phyloP scores from a whole-genome alignment of 2,113 vertebrate species.

The Pseudorasbora parva region DNA sequence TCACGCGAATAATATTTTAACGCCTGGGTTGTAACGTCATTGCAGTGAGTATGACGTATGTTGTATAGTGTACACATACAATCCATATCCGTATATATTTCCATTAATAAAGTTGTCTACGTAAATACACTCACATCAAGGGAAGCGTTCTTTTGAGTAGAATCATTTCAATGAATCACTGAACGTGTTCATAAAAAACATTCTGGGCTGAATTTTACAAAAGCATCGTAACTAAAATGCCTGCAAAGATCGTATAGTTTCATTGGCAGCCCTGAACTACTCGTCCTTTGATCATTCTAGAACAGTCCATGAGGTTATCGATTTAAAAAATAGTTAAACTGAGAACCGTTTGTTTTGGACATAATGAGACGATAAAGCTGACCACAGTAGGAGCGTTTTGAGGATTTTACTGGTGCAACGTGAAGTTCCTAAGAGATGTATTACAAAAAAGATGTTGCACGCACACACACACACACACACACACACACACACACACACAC shows the following conservation, averaged over 20 bases:
- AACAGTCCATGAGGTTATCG: background rate
- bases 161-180: background rate
- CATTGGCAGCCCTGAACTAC: background rate
- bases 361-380: background rate
- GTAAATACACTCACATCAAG: background rate
- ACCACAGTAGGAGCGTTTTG: background rate
- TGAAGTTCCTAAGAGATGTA: background rate
- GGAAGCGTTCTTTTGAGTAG: background rate
- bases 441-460: background rate
- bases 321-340: background rate
- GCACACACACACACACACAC: too few relatives aligned
- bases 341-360: background rate
- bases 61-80: background rate
- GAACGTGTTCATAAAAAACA: background rate
- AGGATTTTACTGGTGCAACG: background rate
- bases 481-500: background rate
- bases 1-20: slow-evolving; percentile 22
- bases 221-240: too few relatives aligned
- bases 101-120: background rate
- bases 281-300: background rate
- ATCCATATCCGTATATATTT: background rate
- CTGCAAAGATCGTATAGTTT: too few relatives aligned
- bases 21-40: background rate
- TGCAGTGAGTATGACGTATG: background rate
- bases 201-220: too few relatives aligned